Evolutionary conservation across 2,797 vertebrate genomes (phyloP), one percentile per base, ranked within the genome.

Genomic region (Alosa sapidissima): DNA sequence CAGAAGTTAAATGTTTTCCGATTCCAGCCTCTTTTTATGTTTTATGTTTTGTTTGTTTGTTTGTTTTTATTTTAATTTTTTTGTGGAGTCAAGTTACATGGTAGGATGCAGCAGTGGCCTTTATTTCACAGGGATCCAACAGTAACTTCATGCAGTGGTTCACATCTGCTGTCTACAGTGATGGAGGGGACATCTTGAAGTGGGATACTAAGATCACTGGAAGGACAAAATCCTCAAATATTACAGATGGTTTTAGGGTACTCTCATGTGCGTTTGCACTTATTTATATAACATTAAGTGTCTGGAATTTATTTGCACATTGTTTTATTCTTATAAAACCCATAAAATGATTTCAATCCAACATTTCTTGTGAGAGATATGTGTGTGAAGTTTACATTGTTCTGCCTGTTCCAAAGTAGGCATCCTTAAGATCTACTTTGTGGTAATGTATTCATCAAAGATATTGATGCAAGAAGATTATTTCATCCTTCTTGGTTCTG

Each of bases 301-400:
- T 78, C 72, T 78, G 72, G 72, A 19, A 78, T 19, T n/a, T 78
- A 89, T 91, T 91, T 93, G 89, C 89, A 90, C 89, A 90, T 82
- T 68, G 58, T 86, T 86, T 68, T 91, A 90, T 91, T 91, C 89
- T 89, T 92, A 89, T 89, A 89, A 89, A 85, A 84, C 0, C 5
- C 33, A 36, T 72, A 36, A 72, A 36, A 51, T 47, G 21, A 62
- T 82, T 84, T 52, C 62, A 82, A 54, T 78, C 45, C 81, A 85
- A 19, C 19, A 14, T 81, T 47, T 85, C 28, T 52, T 36, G 14
- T 36, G 58, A 24, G 6, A 24, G 7, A 1, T 9, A 10, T 24
- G 58, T 62, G n/a, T 41, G 4, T 41, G 41, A 41, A 41, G 41
- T 41, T 41, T 41, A 41, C 1, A 41, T 41, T 41, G 41, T 51